These are phyloP conservation scores for Acleris sparsana DNA, from an alignment of 2,888 invertebrate genomes.

Conservation along the genomic window DNA sequence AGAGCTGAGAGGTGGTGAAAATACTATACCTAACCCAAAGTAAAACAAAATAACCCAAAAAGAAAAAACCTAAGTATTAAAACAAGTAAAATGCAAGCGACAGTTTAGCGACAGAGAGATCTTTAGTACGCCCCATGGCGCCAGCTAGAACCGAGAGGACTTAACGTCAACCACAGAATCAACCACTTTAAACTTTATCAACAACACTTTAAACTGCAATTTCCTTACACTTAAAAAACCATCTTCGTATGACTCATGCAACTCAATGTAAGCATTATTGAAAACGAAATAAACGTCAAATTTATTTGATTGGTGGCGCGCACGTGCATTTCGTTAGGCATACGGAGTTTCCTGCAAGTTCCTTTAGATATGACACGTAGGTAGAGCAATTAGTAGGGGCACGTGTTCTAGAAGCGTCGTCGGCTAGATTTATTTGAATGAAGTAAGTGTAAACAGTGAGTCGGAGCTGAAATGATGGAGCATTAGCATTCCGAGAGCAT, in stretches of 20 bases:
- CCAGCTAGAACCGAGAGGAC: conserved; percentile 12
- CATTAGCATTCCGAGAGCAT: conserved; percentile 42
- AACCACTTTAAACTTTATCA: conserved; percentile 1
- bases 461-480: conserved; percentile 42
- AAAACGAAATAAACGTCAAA: conserved; percentile 47
- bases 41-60: background rate
- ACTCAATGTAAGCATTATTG: conserved; percentile 46
- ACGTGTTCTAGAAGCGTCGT: conserved; percentile 55
- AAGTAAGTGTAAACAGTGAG: conserved; percentile 17
- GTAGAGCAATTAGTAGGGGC: conserved; percentile 53
- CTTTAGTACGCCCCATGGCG: conserved; percentile 27
- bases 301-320: conserved; percentile 36
- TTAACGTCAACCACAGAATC: background rate
- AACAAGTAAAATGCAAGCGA: conserved; percentile 16
- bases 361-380: conserved; percentile 65
- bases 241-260: conserved; percentile 41
- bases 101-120: conserved; percentile 32
- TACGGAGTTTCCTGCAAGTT: conserved; percentile 50
- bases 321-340: conserved; percentile 41
- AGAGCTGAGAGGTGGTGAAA: conserved; percentile 10
- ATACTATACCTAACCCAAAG: conserved; percentile 4
- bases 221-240: background rate
- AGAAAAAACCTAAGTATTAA: background rate
- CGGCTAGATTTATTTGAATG: conserved; percentile 51
- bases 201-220: background rate